phyloP scores from a whole-genome alignment of 1,140 invertebrate genomes.

The Rhagoletis zephyria region DNA sequence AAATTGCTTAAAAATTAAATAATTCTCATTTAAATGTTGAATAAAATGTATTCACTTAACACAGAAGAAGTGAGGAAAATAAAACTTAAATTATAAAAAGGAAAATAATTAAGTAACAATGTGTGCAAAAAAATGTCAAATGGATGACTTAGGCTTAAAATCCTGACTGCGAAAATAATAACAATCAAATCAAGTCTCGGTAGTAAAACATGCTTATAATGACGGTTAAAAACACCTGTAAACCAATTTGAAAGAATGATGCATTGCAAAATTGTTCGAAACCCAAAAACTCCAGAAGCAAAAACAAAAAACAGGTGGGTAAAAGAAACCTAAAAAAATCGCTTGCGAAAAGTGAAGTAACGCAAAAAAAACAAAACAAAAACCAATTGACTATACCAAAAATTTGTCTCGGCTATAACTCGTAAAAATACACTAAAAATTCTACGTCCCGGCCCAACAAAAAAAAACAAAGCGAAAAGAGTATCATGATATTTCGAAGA shows the following conservation, averaged over 20 bases:
- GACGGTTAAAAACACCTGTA: background rate
- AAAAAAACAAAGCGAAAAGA: background rate
- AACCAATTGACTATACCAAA: conserved; percentile 14
- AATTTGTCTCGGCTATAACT: conserved; percentile 50
- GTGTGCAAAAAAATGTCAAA: background rate
- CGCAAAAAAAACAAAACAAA: conserved; percentile 14
- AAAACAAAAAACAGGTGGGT: background rate
- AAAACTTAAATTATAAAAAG: conserved; percentile 11
- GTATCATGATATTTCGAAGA: background rate
- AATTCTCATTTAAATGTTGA: conserved; percentile 44
- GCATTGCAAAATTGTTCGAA: background rate
- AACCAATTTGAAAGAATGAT: background rate
- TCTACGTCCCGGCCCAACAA: conserved; percentile 27
- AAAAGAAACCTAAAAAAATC: background rate
- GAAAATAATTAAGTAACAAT: background rate
- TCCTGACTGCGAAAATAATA: background rate
- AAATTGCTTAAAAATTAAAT: background rate
- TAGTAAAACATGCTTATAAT: background rate
- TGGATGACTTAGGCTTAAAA: background rate
- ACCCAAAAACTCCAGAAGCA: background rate
- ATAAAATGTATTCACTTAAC: conserved; percentile 9
- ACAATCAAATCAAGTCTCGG: background rate
- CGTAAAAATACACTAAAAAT: conserved; percentile 35
- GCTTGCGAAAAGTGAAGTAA: background rate
- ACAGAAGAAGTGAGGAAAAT: background rate